Base-by-base conservation (phyloP, 1,140 invertebrate genomes). In the Pentalonia nigronervosa region DNA sequence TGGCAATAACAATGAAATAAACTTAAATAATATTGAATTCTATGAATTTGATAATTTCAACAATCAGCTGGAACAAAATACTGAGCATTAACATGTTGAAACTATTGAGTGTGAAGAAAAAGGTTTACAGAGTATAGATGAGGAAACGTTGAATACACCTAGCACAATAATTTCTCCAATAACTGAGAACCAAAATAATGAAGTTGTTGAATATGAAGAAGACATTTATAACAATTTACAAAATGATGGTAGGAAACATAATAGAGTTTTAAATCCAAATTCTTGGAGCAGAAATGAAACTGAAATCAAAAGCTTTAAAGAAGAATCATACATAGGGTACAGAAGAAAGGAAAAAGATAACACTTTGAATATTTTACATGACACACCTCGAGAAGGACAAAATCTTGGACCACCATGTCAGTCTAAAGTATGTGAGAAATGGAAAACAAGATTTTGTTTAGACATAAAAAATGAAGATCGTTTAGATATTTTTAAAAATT, bases 241-340 rank as follows among this genome's bases (percentile, higher is more conserved):
- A 34, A 76, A 76, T 76, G 67, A 76, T n/a, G 67, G 67, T 76
- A 76, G 67, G 67, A 76, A 76, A 76, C 67, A n/a, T 76, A 76
- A 76, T 34, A 76, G n/a, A n/a, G n/a, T 76, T 76, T 34, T 14
- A n/a, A 76, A 76, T 76, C n/a, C 30, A 76, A 76, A 76, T n/a
- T 76, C 67, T 76, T 76, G 67, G 67, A 76, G 30, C n/a, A 76
- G n/a, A 76, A 76, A 76, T 76, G 30, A 76, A 34, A n/a, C 67
- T n/a, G n/a, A 67, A 67, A 30, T 67, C 25, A 67, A 67, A 67
- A 67, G 25, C n/a, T 30, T 67, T 67, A 67, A 67, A 76, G 67
- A n/a, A 76, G 67, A 76, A 76, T n/a, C n/a, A 25, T 67, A 67
- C 7, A 30, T 67, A 2, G 76, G 76, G 0, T 83, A 83, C 36